These are phyloP conservation scores for Clarias laeviceps DNA, from an alignment of 2,797 vertebrate species.

Conservation along the genomic window DNA sequence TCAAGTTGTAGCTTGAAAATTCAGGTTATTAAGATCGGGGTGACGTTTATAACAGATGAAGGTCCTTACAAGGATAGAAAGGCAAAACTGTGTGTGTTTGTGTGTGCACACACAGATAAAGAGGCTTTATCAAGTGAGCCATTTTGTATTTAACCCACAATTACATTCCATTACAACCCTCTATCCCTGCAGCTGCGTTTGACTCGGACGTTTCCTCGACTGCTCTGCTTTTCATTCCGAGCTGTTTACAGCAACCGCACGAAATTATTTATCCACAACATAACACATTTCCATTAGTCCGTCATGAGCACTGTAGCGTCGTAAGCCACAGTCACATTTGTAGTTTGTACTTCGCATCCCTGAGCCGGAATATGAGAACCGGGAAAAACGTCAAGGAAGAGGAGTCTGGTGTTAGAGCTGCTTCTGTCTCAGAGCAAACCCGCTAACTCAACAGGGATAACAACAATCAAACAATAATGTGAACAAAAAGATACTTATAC, in stretches of 20 bases:
- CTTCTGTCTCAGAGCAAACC: neutral
- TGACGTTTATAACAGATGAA: neutral
- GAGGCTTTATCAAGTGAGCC: neutral
- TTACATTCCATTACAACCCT: neutral
- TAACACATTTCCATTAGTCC: neutral
- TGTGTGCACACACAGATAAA: neutral
- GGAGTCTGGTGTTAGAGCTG: neutral
- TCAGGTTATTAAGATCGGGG: neutral
- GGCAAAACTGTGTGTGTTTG: neutral
- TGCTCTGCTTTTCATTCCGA: neutral
- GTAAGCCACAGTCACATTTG: neutral
- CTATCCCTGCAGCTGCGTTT: neutral
- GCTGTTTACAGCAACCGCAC: neutral
- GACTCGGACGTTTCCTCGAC: neutral
- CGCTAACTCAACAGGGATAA: neutral
- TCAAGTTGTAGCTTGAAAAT: neutral
- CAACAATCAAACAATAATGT: neutral
- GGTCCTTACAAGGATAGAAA: neutral
- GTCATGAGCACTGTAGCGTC: neutral
- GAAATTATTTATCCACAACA: neutral
- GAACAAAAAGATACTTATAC: neutral
- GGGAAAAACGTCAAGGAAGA: neutral
- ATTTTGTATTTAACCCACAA: slow-evolving; percentile 12
- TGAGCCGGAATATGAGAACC: neutral
- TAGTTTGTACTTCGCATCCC: neutral